Percentiles rank a stretch among this genome's conserved stretches.
phyloP scores from a whole-genome alignment of 2,888 invertebrate genomes.

The Drosophila mayaguana region DNA sequence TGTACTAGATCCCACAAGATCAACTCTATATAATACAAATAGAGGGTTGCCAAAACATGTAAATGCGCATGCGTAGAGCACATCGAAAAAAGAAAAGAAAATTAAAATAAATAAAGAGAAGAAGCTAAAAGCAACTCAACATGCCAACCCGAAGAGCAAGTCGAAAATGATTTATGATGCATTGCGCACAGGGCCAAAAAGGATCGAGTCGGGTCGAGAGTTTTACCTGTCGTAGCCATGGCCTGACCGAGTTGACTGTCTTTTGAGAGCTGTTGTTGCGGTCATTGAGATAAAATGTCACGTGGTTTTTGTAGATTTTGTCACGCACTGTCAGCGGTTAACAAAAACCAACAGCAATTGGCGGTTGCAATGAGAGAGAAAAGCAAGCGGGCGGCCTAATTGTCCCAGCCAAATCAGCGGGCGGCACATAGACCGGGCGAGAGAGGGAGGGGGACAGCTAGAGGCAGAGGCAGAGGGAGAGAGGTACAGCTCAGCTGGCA shows the following conservation, averaged over 20 bases:
- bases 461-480: neutral
- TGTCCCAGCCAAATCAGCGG: slow-evolving; percentile 54
- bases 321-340: slow-evolving; percentile 82
- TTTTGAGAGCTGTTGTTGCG: slow-evolving; percentile 55
- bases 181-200: slow-evolving; percentile 20
- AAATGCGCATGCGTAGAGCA: slow-evolving; percentile 62
- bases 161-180: slow-evolving; percentile 56
- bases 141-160: neutral
- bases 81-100: slow-evolving; percentile 14
- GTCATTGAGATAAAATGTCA: slow-evolving; percentile 82
- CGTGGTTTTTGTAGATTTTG: slow-evolving; percentile 76
- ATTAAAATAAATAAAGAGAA: neutral
- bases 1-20: too few species aligned
- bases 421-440: slow-evolving; percentile 17
- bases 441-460: neutral
- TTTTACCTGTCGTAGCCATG: slow-evolving; percentile 56
- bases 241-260: slow-evolving; percentile 8
- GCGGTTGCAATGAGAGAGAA: slow-evolving; percentile 57
- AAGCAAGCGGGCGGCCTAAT: slow-evolving; percentile 59
- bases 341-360: slow-evolving; percentile 50
- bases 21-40: too few species aligned
- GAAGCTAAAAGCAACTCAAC: neutral
- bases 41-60: slow-evolving; percentile 54
- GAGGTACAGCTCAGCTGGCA: slow-evolving; percentile 36
- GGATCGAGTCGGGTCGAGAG: slow-evolving; percentile 12